Evolutionary conservation across 2,888 invertebrate species (phyloP), one percentile per base, ranked within the genome.

Genomic region (Alsophila aescularia): DNA sequence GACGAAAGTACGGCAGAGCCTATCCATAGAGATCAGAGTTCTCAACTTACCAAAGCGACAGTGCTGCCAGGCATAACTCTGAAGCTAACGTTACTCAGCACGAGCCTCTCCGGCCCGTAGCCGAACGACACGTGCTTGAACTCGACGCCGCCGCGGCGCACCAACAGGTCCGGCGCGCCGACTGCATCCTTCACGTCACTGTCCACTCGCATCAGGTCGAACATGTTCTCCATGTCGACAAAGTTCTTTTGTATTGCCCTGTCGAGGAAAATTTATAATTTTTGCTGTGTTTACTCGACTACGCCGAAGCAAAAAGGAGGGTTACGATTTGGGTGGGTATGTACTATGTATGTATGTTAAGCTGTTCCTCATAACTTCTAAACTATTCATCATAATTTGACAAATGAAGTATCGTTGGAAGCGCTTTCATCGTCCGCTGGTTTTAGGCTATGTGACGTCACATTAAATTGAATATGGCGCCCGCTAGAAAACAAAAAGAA

Each of bases 191-290:
- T 92, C 16, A 99, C 94, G 91, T 99, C 98, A 48, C 96, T 94
- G 37, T 96, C 94, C 74, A 98, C 97, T 32, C 96, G 94, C 73
- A 99, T 92, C 60, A 99, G 86, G 69, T 99, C 98, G 81, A 99
- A 98, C 99, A 99, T 99, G 84, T 99, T 99, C 86, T 99, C 99
- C 99, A 99, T 99, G 78, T 99, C 99, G 13, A 99, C 95, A 77
- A 99, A 99, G 77, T 98, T 97, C 90, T 97, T 98, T 81, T 99
- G 99, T 56, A 99, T 98, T 51, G 97, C 96, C 77, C 99, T 97
- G 80, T 14, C 57, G 58, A 34, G 40, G 2, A 15, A 5, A 32
- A 24, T 5, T 6, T 24, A 6, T 24, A 5, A 24, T 24, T 18
- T 18, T 4, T 4, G 18, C 5, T n/a, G n/a, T n/a, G n/a, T n/a